Percentiles rank a stretch among this genome's conserved stretches.
Conservation (phyloP, 1,140 invertebrate genomes). For the Drosophila bipectinata region DNA sequence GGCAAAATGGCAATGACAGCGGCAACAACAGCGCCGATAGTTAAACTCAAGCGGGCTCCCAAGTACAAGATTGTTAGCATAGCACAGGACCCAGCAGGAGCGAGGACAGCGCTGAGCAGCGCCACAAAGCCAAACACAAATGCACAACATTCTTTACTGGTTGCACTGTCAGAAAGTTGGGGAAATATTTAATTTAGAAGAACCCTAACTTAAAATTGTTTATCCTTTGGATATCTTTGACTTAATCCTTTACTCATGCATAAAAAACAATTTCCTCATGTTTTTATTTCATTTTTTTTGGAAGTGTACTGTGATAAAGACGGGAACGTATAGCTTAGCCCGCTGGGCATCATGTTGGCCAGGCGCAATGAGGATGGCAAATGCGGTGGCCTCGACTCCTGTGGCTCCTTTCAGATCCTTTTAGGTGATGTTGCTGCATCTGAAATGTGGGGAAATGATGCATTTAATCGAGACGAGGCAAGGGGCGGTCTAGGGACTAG, state of each 20-base stretch:
- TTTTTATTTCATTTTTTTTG: neutral
- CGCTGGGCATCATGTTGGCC: slow-evolving; percentile 47
- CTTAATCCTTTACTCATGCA: no score
- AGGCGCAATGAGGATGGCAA: slow-evolving; percentile 35
- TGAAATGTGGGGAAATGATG: slow-evolving; percentile 71
- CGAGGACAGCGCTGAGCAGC: slow-evolving; percentile 33
- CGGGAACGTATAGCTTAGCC: slow-evolving; percentile 29
- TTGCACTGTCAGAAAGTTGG: neutral
- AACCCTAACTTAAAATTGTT: neutral
- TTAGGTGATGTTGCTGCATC: slow-evolving; percentile 47
- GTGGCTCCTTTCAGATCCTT: slow-evolving; percentile 41
- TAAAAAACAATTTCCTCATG: no score
- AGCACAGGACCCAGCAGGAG: slow-evolving; percentile 43
- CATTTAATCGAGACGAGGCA: slow-evolving; percentile 69
- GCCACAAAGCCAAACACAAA: slow-evolving; percentile 68
- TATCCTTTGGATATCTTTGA: no score
- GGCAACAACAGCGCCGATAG: slow-evolving; percentile 45
- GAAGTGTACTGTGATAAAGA: slow-evolving; percentile 15
- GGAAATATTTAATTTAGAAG: neutral
- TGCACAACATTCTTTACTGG: slow-evolving; percentile 63
- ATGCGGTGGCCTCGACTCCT: slow-evolving; percentile 44
- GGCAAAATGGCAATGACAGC: slow-evolving; percentile 58
- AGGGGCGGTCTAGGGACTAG: slow-evolving; percentile 10
- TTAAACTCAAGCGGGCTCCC: slow-evolving; percentile 49
- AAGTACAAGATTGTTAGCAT: slow-evolving; percentile 73